Percentiles rank a stretch among this genome's conserved stretches.
Conservation (phyloP, 2,888 invertebrate genomes). For the Papilio demoleus region DNA sequence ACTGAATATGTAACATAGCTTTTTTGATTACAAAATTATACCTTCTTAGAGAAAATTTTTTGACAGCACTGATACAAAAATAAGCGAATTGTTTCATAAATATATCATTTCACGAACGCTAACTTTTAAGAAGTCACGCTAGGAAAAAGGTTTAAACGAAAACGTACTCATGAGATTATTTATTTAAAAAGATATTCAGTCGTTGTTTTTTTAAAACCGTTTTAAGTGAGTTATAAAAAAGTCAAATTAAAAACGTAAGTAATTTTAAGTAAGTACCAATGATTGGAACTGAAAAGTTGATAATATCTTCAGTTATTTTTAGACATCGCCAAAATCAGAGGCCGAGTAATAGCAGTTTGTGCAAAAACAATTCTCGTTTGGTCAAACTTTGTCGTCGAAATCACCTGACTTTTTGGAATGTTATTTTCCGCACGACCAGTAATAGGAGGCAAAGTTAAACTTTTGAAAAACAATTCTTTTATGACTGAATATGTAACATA, state of each 20-base stretch:
- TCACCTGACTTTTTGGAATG: constrained; percentile 21
- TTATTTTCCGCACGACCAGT: constrained; percentile 15
- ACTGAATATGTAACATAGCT: not conserved
- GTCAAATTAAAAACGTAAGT: no score
- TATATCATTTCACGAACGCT: no score
- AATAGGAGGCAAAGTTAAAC: constrained; percentile 4
- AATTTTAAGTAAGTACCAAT: not conserved
- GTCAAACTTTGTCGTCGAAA: constrained; percentile 17
- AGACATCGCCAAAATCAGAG: constrained; percentile 4
- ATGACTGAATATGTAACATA: not conserved
- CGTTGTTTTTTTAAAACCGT: no score
- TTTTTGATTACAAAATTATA: not conserved
- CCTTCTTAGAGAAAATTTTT: not conserved
- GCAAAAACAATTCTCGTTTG: constrained; percentile 22
- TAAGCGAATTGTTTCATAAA: no score
- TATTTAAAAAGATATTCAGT: no score
- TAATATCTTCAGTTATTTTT: constrained; percentile 6
- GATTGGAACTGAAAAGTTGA: not conserved
- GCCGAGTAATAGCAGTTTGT: constrained; percentile 18
- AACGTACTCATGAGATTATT: no score
- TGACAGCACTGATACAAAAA: no score
- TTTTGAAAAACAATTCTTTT: not conserved
- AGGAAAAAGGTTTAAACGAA: no score
- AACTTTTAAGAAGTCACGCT: no score
- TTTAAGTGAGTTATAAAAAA: no score